Evolutionary conservation across 2,113 vertebrate species (phyloP), one percentile per base, ranked within the genome.

Genomic region (Podiceps cristatus): DNA sequence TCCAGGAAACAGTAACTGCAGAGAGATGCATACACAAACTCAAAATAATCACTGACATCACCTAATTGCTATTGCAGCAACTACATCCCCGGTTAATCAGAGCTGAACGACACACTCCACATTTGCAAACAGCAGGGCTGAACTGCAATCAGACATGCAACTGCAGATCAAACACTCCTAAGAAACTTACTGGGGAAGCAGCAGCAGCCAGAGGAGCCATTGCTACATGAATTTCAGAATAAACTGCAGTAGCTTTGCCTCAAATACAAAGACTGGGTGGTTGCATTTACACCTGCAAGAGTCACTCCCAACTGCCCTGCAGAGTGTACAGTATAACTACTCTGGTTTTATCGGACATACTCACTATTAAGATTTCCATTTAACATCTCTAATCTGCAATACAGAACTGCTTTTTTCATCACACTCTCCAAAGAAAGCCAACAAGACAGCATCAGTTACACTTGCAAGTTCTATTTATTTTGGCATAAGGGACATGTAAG

Each of bases 111-210:
- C 8, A 19, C 40, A 50, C 49, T 29, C 84, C 42, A 18, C 14
- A 5, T 11, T 0, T 28, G 31, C 59, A 50, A 59, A 29, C 27
- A 86, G 42, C 31, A 50, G 55, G 24, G 42, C 37, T 67, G 42
- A 3, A 4, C 44, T 64, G 49, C 40, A 27, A 10, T 20, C 69
- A 52, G 15, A 45, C 2, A 0, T 6, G 10, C 12, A 50, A 8
- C 31, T 44, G n/a, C 40, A 81, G 73, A 73, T 18, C 15, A 55
- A 33, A 40, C 10, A 6, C 14, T 9, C 47, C 52, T 11, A 6
- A 31, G n/a, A 69, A 85, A 87, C 25, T 29, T 24, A 3, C 3
- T 18, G 25, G 79, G 47, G 25, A 64, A 63, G 66, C 31, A 79
- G 37, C 66, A 74, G 77, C 64, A 81, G 44, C 52, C 20, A 37